Evolutionary conservation across 92 coral and sea anemone genomes (phyloP).

Genomic region (Bergia puertoricense): DNA sequence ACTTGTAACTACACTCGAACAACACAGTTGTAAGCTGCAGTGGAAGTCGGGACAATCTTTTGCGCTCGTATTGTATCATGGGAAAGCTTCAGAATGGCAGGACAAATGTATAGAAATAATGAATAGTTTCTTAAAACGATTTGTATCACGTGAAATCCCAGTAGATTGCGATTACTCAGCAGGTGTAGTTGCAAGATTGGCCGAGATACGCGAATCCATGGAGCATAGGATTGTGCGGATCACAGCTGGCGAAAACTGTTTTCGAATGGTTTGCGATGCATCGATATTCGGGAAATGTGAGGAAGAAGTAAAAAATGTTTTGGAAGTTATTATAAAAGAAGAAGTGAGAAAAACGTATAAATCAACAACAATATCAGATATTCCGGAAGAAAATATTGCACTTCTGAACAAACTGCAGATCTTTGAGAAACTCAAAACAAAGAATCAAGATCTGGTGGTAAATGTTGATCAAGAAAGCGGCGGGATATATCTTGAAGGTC

Average conservation of each 20-base stretch:
- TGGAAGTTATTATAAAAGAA: conserved; percentile 48
- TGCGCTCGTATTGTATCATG: conserved; percentile 50
- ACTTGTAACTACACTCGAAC: conserved; percentile 46
- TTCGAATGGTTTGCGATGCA: conserved; percentile 52
- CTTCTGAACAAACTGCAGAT: conserved; percentile 70
- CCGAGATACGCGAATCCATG: conserved; percentile 47
- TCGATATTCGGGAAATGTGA: conserved; percentile 27
- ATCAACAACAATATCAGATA: conserved; percentile 37
- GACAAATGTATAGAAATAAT: conserved; percentile 43
- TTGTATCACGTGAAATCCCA: conserved; percentile 47
- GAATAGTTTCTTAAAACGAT: conserved; percentile 1
- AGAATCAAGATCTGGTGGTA: conserved; percentile 63
- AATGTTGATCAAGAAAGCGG: conserved; percentile 55
- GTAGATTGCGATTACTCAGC: conserved; percentile 53
- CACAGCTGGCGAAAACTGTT: conserved; percentile 13
- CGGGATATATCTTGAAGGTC: conserved; percentile 67
- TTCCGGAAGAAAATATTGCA: conserved; percentile 61
- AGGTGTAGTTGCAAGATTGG: conserved; percentile 47
- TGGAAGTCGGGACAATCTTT: conserved; percentile 43
- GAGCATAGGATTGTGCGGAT: background rate
- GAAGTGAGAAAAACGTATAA: conserved; percentile 61
- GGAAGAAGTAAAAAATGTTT: conserved; percentile 37
- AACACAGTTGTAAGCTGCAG: conserved; percentile 33
- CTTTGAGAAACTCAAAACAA: conserved; percentile 50
- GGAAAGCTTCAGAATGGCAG: conserved; percentile 45